Conservation (phyloP, 2,797 vertebrate genomes). For the Sebastes itinus region DNA sequence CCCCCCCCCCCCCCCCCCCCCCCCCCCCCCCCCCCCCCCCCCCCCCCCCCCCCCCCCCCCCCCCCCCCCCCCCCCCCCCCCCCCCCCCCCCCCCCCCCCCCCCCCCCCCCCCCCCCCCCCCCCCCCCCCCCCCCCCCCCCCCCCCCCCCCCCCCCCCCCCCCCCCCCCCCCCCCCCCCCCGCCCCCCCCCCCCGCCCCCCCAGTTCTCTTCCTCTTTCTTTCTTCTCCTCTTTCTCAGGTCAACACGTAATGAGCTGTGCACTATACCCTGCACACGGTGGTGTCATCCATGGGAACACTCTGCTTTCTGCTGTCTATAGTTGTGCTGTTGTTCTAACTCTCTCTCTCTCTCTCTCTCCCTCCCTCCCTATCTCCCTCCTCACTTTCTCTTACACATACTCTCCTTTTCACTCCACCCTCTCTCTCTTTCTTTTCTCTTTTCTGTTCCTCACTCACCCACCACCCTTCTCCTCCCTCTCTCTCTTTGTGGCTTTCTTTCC, state of each 20-base stretch:
- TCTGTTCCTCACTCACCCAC: slow-evolving; percentile 82
- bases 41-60: too few relatives aligned
- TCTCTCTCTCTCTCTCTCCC: slow-evolving; percentile 87
- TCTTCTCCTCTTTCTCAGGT: slow-evolving; percentile 74
- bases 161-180: too few relatives aligned
- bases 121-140: slow-evolving; percentile 31
- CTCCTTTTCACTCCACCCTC: slow-evolving; percentile 53
- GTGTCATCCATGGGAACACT: slow-evolving; percentile 78
- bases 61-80: too few relatives aligned
- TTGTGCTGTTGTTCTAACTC: slow-evolving; percentile 85
- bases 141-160: too few relatives aligned
- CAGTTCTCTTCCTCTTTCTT: slow-evolving; percentile 57
- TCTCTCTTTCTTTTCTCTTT: slow-evolving; percentile 77
- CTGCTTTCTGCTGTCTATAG: slow-evolving; percentile 80
- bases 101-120: too few relatives aligned
- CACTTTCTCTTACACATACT: slow-evolving; percentile 44
- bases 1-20: too few relatives aligned
- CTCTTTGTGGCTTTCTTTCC: slow-evolving; percentile 90
- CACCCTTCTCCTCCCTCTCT: slow-evolving; percentile 88
- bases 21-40: too few relatives aligned
- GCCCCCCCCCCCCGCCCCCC: slow-evolving; percentile 32
- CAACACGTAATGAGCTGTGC: slow-evolving; percentile 73
- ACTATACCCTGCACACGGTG: slow-evolving; percentile 65
- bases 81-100: too few relatives aligned
- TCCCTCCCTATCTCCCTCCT: slow-evolving; percentile 19